Percentiles rank a stretch among this genome's conserved stretches.
phyloP scores from a whole-genome alignment of 2,797 vertebrate species.

The Galaxias olidus region DNA sequence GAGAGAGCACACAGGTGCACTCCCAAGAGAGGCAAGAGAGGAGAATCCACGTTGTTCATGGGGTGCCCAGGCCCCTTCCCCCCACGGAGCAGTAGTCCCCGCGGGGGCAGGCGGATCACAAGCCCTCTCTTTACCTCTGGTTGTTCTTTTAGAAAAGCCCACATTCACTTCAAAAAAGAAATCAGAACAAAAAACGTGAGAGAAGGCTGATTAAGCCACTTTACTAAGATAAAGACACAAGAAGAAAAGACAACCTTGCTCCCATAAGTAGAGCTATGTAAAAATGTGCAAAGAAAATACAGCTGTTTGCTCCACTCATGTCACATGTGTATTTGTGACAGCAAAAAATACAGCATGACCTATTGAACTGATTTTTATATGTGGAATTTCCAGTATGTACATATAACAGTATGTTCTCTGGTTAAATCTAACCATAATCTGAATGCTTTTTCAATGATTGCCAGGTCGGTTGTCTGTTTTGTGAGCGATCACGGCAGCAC shows the following conservation, averaged over 20 bases:
- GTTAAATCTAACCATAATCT: no score
- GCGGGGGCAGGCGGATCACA: constrained; percentile 57
- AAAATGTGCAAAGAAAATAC: constrained; percentile 29
- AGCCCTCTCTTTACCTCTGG: constrained; percentile 40
- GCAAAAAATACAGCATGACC: no score
- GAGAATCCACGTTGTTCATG: constrained; percentile 8
- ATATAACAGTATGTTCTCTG: no score
- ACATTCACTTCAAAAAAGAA: constrained; percentile 60
- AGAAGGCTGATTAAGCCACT: constrained; percentile 53
- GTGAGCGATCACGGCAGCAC: no score
- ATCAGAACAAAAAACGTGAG: constrained; percentile 42
- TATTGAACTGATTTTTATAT: no score
- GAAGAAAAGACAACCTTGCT: constrained; percentile 35
- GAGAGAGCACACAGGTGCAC: constrained; percentile 26
- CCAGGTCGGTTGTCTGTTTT: no score
- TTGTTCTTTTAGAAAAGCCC: constrained; percentile 54
- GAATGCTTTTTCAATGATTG: no score
- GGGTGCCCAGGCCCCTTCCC: constrained; percentile 62
- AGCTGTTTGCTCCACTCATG: constrained; percentile 1
- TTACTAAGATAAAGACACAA: constrained; percentile 50
- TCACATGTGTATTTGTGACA: neutral
- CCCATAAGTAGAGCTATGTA: constrained; percentile 21
- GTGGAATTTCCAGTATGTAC: no score
- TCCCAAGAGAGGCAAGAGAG: constrained; percentile 32
- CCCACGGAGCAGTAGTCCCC: constrained; percentile 58